phyloP scores from a whole-genome alignment of 2,113 vertebrate species.

The Scomber japonicus region DNA sequence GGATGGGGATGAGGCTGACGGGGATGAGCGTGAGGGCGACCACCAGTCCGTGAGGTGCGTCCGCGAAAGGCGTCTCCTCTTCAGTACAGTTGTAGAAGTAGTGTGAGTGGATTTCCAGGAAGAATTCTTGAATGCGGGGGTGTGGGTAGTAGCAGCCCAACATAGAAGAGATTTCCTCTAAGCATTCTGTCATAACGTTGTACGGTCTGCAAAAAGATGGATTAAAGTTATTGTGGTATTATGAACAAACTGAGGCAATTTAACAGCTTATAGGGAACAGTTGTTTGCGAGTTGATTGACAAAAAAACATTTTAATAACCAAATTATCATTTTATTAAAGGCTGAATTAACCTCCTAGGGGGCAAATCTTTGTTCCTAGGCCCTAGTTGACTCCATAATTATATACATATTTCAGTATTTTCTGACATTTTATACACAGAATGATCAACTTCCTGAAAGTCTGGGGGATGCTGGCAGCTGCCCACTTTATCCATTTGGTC shows the following conservation, averaged over 20 bases:
- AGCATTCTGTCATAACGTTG: not conserved
- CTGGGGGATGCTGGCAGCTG: no score
- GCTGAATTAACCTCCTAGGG: no score
- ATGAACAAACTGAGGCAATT: not conserved
- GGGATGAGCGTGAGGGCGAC: conserved; percentile 77
- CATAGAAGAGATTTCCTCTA: rapidly evolving
- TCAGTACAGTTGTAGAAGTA: conserved; percentile 73
- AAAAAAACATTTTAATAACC: no score
- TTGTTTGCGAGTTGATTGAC: no score
- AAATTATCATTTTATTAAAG: no score
- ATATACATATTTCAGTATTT: no score
- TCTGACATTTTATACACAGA: no score
- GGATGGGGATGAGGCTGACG: conserved; percentile 74
- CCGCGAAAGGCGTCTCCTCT: conserved; percentile 24
- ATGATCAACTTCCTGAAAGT: no score
- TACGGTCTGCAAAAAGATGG: conserved; percentile 67
- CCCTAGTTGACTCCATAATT: no score
- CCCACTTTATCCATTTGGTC: no score
- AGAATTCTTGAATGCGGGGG: conserved; percentile 62
- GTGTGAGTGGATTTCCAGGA: conserved; percentile 65
- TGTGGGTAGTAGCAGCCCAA: conserved; percentile 70
- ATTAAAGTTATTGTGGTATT: not conserved
- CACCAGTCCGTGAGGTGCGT: conserved; percentile 69
- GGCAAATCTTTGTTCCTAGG: no score
- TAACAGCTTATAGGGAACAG: no score